Percentiles rank a stretch among this genome's conserved stretches.
These are phyloP conservation scores for Pterobdella sp. DNA, from an alignment of 2,888 invertebrate species.

Conservation along the genomic window DNA sequence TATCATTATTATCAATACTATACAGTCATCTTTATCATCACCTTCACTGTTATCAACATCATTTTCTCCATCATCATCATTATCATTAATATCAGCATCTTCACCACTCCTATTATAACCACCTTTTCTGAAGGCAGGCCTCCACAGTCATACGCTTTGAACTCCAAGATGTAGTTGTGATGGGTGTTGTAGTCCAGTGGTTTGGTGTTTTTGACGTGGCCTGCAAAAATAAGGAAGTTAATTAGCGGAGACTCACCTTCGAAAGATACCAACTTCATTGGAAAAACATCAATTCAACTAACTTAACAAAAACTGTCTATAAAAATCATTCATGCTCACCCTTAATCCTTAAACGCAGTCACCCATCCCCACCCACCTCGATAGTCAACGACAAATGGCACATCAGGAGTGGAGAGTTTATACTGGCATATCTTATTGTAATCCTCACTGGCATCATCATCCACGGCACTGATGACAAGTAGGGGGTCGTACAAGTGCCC, in stretches of 20 bases:
- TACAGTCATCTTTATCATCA: neutral
- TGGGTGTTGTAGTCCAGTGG: constrained; percentile 82
- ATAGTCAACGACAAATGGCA: constrained; percentile 81
- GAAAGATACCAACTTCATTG: too few relatives aligned
- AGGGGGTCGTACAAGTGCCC: constrained; percentile 68
- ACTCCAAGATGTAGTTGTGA: constrained; percentile 90
- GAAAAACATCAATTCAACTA: too few relatives aligned
- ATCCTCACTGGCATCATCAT: constrained; percentile 87
- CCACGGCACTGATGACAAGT: constrained; percentile 79
- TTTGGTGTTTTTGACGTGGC: constrained; percentile 82
- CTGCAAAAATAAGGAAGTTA: too few relatives aligned
- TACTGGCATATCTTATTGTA: constrained; percentile 95
- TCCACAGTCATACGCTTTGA: constrained; percentile 94
- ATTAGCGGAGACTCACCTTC: too few relatives aligned
- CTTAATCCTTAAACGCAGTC: too few relatives aligned
- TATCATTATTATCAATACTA: neutral
- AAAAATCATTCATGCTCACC: too few relatives aligned
- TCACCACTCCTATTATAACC: neutral
- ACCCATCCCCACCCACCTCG: too few relatives aligned
- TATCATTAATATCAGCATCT: neutral
- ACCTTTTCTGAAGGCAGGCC: constrained; percentile 68
- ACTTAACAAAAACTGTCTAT: too few relatives aligned
- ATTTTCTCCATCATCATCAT: neutral
- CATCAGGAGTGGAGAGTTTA: constrained; percentile 82
- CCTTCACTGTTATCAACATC: neutral